These are phyloP conservation scores for Argentina silus DNA, from an alignment of 2,797 vertebrate species.

Conservation along the genomic window DNA sequence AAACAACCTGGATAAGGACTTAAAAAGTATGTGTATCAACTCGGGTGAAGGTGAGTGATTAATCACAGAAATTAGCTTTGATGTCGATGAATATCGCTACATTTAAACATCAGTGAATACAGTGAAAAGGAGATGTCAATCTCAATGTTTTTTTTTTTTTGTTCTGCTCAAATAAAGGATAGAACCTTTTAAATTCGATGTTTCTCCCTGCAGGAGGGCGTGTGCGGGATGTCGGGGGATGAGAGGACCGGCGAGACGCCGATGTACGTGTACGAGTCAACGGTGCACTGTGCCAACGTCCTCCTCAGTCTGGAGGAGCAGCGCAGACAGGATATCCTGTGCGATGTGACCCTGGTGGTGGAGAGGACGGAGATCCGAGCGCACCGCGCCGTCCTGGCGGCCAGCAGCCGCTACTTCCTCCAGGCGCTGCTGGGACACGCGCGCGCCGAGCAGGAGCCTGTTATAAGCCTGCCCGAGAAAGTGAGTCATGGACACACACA, in stretches of 20 bases:
- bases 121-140: not conserved
- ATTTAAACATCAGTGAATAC: no score
- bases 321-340: constrained; percentile 92
- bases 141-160: not conserved
- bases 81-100: no score
- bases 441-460: constrained; percentile 81
- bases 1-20: no score
- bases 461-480: constrained; percentile 93
- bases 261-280: constrained; percentile 96
- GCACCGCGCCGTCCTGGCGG: constrained; percentile 92
- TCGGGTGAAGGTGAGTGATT: no score
- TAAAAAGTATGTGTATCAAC: no score
- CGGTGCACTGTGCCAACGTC: constrained; percentile 95
- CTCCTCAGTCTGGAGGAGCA: constrained; percentile 97
- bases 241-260: constrained; percentile 69
- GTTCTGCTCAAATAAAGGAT: not conserved
- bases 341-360: constrained; percentile 91
- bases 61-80: no score
- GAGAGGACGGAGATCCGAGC: constrained; percentile 92
- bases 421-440: constrained; percentile 86
- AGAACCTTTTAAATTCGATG: not conserved
- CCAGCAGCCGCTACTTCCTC: constrained; percentile 95
- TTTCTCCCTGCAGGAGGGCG: constrained; percentile 49
- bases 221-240: constrained; percentile 63
- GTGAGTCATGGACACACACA: constrained; percentile 68